These are phyloP conservation scores for Leistus spinibarbis DNA, from an alignment of 2,888 invertebrate species.

Conservation along the genomic window DNA sequence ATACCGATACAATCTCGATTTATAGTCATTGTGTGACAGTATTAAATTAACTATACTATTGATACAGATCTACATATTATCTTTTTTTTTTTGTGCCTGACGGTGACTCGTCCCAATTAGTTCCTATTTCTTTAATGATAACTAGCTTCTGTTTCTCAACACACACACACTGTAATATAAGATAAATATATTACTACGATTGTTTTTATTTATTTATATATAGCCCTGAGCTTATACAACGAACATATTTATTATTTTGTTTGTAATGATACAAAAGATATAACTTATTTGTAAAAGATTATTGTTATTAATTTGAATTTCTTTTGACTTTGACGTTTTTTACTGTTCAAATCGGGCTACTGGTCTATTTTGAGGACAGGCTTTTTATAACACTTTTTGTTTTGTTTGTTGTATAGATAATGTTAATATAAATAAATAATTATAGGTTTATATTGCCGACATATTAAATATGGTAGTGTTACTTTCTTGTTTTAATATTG, in stretches of 20 bases:
- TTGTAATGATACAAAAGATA: not conserved
- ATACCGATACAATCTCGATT: not conserved
- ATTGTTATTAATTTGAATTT: not conserved
- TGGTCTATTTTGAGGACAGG: not conserved
- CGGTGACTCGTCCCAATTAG: not conserved
- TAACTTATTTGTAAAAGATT: not conserved
- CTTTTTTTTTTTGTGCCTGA: not conserved
- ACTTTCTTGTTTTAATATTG: too few relatives aligned
- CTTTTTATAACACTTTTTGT: not conserved
- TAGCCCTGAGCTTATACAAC: not conserved
- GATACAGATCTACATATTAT: not conserved
- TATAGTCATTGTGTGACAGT: not conserved
- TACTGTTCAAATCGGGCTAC: not conserved
- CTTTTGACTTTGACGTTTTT: not conserved
- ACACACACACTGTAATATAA: not conserved
- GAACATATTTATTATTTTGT: not conserved
- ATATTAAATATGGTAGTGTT: not conserved
- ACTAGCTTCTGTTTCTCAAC: not conserved
- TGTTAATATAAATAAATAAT: not conserved
- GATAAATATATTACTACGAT: not conserved
- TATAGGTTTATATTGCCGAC: not conserved
- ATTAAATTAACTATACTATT: not conserved
- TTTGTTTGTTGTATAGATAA: not conserved
- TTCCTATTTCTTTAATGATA: not conserved
- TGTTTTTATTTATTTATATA: not conserved